phyloP scores from a whole-genome alignment of 2,113 vertebrate species.

The Tetrax tetrax region DNA sequence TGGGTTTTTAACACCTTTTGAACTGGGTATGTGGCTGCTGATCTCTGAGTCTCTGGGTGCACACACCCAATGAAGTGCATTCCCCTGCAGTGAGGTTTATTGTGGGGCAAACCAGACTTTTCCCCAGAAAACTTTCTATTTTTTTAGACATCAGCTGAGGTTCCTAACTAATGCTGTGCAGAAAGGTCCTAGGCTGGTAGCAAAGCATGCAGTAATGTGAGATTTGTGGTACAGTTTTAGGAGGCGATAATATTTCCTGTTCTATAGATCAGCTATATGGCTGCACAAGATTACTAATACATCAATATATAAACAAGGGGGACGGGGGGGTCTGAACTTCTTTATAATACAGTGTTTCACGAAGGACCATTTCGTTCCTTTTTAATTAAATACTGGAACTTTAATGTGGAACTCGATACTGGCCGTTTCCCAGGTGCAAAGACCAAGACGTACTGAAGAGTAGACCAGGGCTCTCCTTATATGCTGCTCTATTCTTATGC shows the following conservation, averaged over 20 bases:
- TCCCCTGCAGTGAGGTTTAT: neutral
- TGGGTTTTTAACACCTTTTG: neutral
- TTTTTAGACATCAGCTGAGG: neutral
- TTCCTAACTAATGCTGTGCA: neutral
- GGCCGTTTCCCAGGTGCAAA: neutral
- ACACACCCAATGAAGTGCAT: neutral
- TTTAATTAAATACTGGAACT: neutral
- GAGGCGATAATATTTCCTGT: neutral
- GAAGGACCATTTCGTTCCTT: neutral
- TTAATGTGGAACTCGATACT: neutral
- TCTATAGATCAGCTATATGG: neutral
- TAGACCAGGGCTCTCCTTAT: neutral
- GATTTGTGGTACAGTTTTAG: neutral
- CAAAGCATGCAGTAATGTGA: neutral
- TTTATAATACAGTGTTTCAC: neutral
- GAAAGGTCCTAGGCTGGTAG: neutral
- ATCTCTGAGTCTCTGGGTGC: neutral
- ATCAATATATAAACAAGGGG: neutral
- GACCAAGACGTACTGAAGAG: neutral
- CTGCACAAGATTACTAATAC: neutral
- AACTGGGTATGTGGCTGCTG: neutral
- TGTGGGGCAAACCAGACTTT: neutral
- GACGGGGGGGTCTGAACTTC: rapidly evolving
- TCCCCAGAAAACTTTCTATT: rapidly evolving
- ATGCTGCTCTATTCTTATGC: neutral